phyloP scores from a whole-genome alignment of 2,113 vertebrate species.

The Corythoichthys intestinalis region DNA sequence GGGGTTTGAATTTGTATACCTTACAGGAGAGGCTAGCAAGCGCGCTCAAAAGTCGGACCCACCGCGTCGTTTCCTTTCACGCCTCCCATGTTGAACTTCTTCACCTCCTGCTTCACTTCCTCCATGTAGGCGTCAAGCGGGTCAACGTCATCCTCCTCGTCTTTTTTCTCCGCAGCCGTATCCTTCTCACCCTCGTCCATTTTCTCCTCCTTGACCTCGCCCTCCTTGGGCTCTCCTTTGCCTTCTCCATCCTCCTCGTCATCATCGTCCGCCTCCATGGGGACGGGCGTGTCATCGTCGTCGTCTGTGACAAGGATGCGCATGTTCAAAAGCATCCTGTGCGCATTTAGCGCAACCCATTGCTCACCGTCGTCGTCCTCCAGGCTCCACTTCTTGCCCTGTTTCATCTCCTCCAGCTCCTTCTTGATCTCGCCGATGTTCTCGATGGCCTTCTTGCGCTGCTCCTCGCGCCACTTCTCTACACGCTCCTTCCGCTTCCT shows the following conservation, averaged over 20 bases:
- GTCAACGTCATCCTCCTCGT: conserved; percentile 83
- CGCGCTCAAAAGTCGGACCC: conserved; percentile 18
- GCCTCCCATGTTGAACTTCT: conserved; percentile 97
- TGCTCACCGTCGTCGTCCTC: conserved; percentile 93
- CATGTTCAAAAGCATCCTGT: not conserved
- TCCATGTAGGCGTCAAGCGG: conserved; percentile 98
- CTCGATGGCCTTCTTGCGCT: conserved; percentile 95
- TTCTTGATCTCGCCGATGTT: conserved; percentile 97
- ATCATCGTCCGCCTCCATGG: conserved; percentile 79
- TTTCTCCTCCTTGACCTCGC: conserved; percentile 78
- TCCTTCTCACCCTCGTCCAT: conserved; percentile 78
- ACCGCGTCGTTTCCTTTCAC: conserved; percentile 95
- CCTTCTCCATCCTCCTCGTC: conserved; percentile 68
- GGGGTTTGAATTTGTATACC: too few relatives aligned
- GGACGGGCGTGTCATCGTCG: conserved; percentile 63
- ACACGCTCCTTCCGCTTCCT: conserved; percentile 97
- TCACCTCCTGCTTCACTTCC: conserved; percentile 98
- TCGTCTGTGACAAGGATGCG: conserved; percentile 59
- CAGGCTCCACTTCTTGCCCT: conserved; percentile 97
- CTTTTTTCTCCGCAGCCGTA: conserved; percentile 70
- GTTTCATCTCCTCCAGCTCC: conserved; percentile 97
- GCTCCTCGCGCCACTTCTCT: conserved; percentile 97
- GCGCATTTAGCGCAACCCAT: not conserved
- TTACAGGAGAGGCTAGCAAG: not conserved
- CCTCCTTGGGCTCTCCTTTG: conserved; percentile 77